Conservation (phyloP, 2,888 invertebrate species). For the Tethea ocularis region DNA sequence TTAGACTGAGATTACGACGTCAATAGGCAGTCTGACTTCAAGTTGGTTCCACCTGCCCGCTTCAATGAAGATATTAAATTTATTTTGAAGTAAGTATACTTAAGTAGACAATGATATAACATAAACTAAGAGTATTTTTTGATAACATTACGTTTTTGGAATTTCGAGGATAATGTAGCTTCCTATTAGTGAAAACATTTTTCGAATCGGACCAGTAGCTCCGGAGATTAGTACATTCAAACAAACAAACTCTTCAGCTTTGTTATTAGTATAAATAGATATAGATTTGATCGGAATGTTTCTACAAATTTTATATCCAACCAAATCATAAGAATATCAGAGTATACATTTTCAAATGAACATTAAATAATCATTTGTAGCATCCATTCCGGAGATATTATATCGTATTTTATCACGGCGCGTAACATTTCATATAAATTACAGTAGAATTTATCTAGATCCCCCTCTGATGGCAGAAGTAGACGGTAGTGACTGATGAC, state of each 20-base stretch:
- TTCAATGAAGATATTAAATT: constrained; percentile 25
- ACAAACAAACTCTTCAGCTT: no score
- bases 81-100: constrained; percentile 23
- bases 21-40: constrained; percentile 21
- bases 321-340: no score
- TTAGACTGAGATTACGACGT: constrained; percentile 41
- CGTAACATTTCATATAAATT: constrained; percentile 61
- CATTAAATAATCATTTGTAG: constrained; percentile 8
- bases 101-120: background rate
- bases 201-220: no score
- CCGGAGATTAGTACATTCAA: no score
- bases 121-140: no score
- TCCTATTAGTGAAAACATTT: no score
- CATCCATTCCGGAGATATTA: constrained; percentile 6
- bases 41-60: constrained; percentile 22
- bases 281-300: no score
- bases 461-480: constrained; percentile 26
- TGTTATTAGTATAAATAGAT: no score
- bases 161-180: no score
- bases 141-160: no score
- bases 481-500: constrained; percentile 50
- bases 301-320: no score
- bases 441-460: constrained; percentile 58
- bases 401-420: constrained; percentile 23
- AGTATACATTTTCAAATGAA: background rate